phyloP scores from a whole-genome alignment of 2,888 invertebrate species.

The Quadroppia sp. region DNA sequence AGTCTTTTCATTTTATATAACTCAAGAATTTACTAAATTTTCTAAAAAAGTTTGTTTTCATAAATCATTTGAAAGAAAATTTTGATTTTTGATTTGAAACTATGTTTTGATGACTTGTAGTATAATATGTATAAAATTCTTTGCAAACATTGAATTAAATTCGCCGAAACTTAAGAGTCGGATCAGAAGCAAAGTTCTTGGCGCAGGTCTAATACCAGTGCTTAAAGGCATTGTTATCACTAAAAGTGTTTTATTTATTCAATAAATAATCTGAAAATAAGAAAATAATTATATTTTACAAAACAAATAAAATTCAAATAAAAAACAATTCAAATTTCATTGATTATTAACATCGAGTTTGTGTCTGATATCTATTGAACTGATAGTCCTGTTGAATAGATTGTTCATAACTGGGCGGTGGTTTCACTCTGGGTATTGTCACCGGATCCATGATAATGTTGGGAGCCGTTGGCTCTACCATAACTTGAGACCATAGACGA shows the following conservation, averaged over 20 bases:
- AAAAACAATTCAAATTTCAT: too few relatives aligned
- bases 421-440: background rate
- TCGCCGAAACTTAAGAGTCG: background rate
- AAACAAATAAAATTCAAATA: too few relatives aligned
- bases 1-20: background rate
- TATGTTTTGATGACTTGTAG: too few relatives aligned
- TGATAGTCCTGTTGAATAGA: background rate
- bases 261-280: background rate
- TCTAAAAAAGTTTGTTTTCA: background rate
- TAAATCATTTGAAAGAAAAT: too few relatives aligned
- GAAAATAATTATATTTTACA: background rate
- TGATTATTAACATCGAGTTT: too few relatives aligned
- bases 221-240: too few relatives aligned
- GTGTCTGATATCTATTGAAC: background rate
- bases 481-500: background rate
- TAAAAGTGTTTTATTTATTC: background rate
- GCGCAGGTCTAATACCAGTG: background rate
- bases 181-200: background rate
- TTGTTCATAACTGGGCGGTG: conserved; percentile 21
- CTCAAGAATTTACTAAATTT: background rate
- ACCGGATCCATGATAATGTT: background rate
- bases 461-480: background rate
- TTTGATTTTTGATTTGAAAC: too few relatives aligned
- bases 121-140: background rate
- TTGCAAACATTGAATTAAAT: background rate